A percentile compares a stretch with the other conserved stretches of the same genome.
These are phyloP conservation scores for Fukomys damarensis DNA, from an alignment of 2,113 vertebrate species.

Conservation along the genomic window DNA sequence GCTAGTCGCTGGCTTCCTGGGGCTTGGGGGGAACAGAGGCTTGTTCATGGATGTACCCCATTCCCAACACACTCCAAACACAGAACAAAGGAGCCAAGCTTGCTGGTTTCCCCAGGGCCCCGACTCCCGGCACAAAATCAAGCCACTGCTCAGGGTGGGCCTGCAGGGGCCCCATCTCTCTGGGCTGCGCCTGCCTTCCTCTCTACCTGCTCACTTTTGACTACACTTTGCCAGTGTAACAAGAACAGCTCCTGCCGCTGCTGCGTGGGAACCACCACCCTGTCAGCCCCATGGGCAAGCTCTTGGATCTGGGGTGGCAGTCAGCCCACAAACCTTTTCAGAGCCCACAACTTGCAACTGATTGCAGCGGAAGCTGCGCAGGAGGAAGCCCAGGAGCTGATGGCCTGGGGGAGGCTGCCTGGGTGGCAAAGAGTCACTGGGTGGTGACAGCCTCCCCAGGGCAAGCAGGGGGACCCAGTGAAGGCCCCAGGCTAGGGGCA, in stretches of 20 bases:
- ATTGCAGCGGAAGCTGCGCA: conserved; percentile 7
- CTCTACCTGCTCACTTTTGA: not conserved
- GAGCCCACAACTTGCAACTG: conserved; percentile 70
- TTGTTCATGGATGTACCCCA: accelerated
- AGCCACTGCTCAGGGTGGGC: not conserved
- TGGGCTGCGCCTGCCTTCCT: not conserved
- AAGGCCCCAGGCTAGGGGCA: not conserved
- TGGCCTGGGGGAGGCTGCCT: not conserved
- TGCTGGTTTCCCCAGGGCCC: accelerated
- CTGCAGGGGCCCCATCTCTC: too few species aligned
- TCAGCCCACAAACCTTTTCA: conserved; percentile 78
- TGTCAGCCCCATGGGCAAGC: not conserved
- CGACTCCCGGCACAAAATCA: not conserved
- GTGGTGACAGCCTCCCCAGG: accelerated
- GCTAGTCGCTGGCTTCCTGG: accelerated
- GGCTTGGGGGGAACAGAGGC: not conserved
- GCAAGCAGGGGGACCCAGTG: not conserved
- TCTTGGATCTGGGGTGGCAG: conserved; percentile 59
- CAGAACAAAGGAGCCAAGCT: accelerated
- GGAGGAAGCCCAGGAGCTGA: conserved; percentile 48
- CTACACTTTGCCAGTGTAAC: accelerated
- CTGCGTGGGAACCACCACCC: accelerated
- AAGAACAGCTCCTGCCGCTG: not conserved
- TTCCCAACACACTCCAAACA: accelerated
- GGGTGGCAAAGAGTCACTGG: not conserved